Evolutionary conservation across 2,888 invertebrate genomes (phyloP), one percentile per base, ranked within the genome.

Genomic region (Zaprionus bogoriensis): DNA sequence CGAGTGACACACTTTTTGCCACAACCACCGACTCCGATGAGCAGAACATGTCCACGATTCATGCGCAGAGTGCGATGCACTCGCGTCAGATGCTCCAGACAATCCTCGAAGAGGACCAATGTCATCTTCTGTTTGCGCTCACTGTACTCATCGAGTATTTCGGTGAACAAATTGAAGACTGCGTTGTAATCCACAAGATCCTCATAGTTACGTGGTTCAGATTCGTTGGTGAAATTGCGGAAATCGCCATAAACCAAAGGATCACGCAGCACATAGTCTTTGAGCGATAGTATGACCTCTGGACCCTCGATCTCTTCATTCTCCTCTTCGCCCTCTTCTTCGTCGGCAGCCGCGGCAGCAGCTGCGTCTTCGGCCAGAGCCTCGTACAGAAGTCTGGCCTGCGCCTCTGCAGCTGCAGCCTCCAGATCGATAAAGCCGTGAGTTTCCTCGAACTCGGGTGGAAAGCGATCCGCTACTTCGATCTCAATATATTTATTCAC

Each of bases 161-260:
- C 97, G 92, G 96, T 95, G 86, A 98, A 97, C 1, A 98, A 91
- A 75, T 94, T 95, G 88, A 94, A 96, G n/a, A 97, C 94, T 0
- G 97, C 96, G 79, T 97, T 95, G 87, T 97, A 98, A 89, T 98
- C 97, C 5, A 97, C 92, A 10, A 98, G 92, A 89, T 98, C 98
- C 88, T 98, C 98, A 85, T 98, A 98, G 75, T 94, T 94, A 57
- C 98, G 92, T 0, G 94, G 92, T 75, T 96, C 96, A 0, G 94
- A 94, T 84, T 96, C 96, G 69, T 95, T 95, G 23, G 95, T 92
- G 0, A 97, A 96, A 84, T 97, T 97, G 41, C 97, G 93, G 84
- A 95, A 98, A 88, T 98, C 98, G 0, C 98, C 98, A 88, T 95
- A 98, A 0, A 98, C 92, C 46, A 97, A 86, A 0, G 98, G 98